These are phyloP conservation scores for fruit fly (Drosophila melanogaster) DNA, from an alignment of 1,140 invertebrate species.

Conservation along the genomic window DNA sequence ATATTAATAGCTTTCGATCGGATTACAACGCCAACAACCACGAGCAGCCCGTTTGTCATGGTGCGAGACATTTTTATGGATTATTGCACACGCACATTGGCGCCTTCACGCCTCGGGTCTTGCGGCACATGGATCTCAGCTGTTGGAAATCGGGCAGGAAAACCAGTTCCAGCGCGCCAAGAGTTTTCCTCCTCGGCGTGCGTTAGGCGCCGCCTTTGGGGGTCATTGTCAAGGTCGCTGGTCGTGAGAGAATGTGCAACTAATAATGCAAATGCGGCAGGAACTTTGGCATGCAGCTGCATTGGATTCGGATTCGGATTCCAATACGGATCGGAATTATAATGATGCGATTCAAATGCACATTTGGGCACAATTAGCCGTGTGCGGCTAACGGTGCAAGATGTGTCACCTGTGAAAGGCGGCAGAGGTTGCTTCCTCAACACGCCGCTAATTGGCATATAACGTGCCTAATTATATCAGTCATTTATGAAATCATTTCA, in stretches of 20 bases:
- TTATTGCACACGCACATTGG: conserved; percentile 71
- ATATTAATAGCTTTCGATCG: conserved; percentile 43
- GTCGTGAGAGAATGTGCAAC: conserved; percentile 61
- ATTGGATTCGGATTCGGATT: neutral
- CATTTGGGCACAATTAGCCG: conserved; percentile 77
- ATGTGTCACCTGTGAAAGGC: conserved; percentile 64
- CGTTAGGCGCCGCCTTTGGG: conserved; percentile 29
- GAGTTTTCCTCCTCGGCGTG: conserved; percentile 66
- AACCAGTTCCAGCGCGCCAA: conserved; percentile 69
- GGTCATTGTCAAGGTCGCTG: conserved; percentile 70
- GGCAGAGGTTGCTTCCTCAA: conserved; percentile 68
- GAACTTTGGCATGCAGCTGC: conserved; percentile 50
- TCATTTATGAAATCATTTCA: conserved; percentile 55
- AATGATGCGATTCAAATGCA: conserved; percentile 60
- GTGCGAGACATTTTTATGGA: conserved; percentile 42
- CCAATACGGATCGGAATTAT: neutral
- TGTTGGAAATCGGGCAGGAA: conserved; percentile 33
- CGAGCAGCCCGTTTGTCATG: conserved; percentile 49
- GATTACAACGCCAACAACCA: conserved; percentile 33
- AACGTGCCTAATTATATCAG: conserved; percentile 75
- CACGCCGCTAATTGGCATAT: conserved; percentile 75
- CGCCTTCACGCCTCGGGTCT: conserved; percentile 51
- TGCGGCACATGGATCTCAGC: conserved; percentile 2
- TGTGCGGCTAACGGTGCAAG: conserved; percentile 55
- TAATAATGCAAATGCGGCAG: conserved; percentile 55